Base-by-base conservation (phyloP, 23 tunicate species). In the Halocynthia aurantium region DNA sequence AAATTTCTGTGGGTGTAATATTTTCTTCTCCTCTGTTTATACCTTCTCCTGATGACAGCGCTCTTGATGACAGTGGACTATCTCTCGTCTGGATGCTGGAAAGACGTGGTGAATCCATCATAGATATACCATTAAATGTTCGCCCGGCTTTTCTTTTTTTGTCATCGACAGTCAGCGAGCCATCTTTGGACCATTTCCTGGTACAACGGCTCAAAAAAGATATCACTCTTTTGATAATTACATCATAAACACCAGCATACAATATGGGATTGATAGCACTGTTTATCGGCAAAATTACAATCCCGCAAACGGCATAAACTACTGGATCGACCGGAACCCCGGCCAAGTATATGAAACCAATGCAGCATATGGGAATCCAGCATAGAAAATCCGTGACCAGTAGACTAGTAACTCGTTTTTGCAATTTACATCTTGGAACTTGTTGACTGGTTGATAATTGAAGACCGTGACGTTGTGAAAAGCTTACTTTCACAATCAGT, bases 211-310 rank as follows among this genome's bases (percentile, higher is more conserved):
- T 31, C 44, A 31, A 31, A 31, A 31, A 31, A 31, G 44, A 31
- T 31, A 31, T 31, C 44, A 31, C 44, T 31, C 44, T 31, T 31
- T 31, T 31, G 4, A 31, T 31, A 31, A 31, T 31, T 31, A 31
- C 44, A 31, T 87, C 93, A 52, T 51, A 71, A 6, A 82, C 8
- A 0, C 84, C 87, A 9, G 84, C 50, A 77, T 88, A 88, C 8
- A 88, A 61, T 22, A 83, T 74, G 5, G 95, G 95, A 66, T 88
- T 88, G 57, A 88, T 57, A 20, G 95, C 95, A 55, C 95, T 88
- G 84, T 88, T 88, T 22, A 88, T 83, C 18, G 95, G 95, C 56
- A 88, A 72, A 19, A 88, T 80, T 6, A 88, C 67, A 17, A 83
- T 79, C 8, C 95, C 95, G 53, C 87, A 71, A 7, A 83, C 70